phyloP scores from a whole-genome alignment of 2,113 vertebrate genomes.

The Turdus rufiventris region DNA sequence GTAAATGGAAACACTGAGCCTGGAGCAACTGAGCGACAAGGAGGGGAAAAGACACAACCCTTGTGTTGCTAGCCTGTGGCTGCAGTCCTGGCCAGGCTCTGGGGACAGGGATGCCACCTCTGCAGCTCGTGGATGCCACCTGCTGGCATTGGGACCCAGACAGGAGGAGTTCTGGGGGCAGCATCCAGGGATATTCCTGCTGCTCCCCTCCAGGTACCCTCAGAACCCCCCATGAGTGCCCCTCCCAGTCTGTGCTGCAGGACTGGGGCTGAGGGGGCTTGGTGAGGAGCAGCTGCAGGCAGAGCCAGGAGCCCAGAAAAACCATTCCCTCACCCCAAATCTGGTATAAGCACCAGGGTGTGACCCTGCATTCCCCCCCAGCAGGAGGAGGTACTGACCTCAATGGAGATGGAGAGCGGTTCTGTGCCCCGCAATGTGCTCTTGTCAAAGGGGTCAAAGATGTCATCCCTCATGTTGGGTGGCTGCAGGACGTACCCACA shows the following conservation, averaged over 20 bases:
- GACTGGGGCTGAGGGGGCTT: neutral
- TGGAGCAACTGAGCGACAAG: neutral
- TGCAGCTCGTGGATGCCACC: neutral
- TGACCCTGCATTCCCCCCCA: neutral
- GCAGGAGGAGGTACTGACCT: conserved; percentile 67
- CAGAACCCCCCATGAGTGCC: neutral
- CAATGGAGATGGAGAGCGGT: conserved; percentile 80
- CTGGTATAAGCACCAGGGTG: fast-evolving
- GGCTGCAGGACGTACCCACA: conserved; percentile 95
- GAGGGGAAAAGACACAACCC: neutral
- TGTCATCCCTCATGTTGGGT: conserved; percentile 88
- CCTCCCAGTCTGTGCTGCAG: fast-evolving
- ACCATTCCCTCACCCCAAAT: neutral
- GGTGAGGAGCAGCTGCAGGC: neutral
- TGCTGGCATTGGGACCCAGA: neutral
- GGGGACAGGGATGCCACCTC: neutral
- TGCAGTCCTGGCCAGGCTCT: neutral
- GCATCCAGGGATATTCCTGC: neutral
- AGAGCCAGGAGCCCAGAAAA: neutral
- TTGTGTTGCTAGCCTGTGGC: fast-evolving
- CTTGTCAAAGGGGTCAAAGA: conserved; percentile 94
- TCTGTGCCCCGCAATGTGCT: conserved; percentile 83
- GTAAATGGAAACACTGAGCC: neutral
- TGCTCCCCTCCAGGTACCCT: neutral
- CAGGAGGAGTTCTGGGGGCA: neutral